A percentile compares a stretch with the other conserved stretches of the same genome.
These are phyloP conservation scores for Cryptophagus acutangulus DNA, from an alignment of 2,888 invertebrate species.

Conservation along the genomic window DNA sequence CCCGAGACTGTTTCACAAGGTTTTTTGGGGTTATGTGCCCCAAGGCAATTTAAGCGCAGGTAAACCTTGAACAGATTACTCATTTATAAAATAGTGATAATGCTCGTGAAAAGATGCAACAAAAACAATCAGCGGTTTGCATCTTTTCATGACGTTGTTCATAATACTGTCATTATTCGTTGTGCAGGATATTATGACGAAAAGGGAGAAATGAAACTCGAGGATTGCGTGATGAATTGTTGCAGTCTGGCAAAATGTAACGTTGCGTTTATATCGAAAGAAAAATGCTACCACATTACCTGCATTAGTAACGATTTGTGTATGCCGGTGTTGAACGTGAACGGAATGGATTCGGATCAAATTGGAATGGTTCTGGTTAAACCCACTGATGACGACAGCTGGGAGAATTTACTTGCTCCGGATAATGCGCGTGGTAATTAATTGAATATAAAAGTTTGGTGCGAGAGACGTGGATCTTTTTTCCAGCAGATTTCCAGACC, in stretches of 20 bases:
- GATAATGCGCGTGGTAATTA: too few relatives aligned
- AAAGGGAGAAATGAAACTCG: conserved; percentile 48
- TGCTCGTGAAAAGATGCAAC: too few relatives aligned
- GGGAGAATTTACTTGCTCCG: conserved; percentile 50
- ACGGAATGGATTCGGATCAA: conserved; percentile 54
- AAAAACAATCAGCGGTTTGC: too few relatives aligned
- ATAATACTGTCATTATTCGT: not conserved
- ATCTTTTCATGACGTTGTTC: not conserved
- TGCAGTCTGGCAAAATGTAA: conserved; percentile 66
- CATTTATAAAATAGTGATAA: too few relatives aligned
- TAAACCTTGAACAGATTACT: conserved; percentile 22
- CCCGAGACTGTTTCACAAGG: conserved; percentile 37
- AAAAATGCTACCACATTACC: conserved; percentile 71
- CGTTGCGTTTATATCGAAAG: conserved; percentile 71
- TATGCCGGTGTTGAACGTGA: conserved; percentile 59
- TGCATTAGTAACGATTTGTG: conserved; percentile 69
- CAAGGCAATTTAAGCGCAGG: conserved; percentile 42
- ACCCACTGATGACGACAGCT: conserved; percentile 57
- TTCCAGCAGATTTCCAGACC: too few relatives aligned
- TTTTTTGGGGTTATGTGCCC: conserved; percentile 42
- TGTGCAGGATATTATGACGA: conserved; percentile 51
- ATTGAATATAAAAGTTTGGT: too few relatives aligned
- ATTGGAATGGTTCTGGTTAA: conserved; percentile 74
- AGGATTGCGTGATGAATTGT: conserved; percentile 60
- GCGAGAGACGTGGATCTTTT: too few relatives aligned